phyloP scores from a whole-genome alignment of 2,797 vertebrate species.

The Paramormyrops hopkinsi region DNA sequence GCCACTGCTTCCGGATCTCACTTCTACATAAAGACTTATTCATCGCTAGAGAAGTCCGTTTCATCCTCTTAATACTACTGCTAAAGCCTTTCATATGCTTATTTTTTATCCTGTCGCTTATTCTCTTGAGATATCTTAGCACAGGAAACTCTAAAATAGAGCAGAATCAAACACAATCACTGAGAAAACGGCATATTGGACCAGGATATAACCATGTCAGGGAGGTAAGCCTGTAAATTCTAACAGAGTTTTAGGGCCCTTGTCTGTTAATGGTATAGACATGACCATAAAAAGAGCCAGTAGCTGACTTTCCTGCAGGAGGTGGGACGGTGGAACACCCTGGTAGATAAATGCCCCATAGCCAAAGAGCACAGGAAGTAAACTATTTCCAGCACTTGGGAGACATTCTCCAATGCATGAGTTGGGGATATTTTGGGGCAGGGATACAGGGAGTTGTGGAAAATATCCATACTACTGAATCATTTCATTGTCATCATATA shows the following conservation, averaged over 20 bases:
- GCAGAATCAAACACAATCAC: not conserved
- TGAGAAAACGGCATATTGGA: not conserved
- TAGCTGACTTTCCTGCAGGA: constrained; percentile 2
- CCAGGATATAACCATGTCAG: not conserved
- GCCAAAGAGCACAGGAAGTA: not conserved
- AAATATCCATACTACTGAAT: not conserved
- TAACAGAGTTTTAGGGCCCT: constrained; percentile 4
- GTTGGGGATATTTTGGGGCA: not conserved
- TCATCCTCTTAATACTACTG: not conserved
- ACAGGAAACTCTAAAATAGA: not conserved
- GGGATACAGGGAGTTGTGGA: not conserved
- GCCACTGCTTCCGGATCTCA: not conserved
- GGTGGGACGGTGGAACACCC: not conserved
- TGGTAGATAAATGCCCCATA: constrained; percentile 8
- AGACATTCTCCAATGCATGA: not conserved
- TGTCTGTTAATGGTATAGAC: constrained; percentile 8
- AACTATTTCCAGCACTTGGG: constrained; percentile 11
- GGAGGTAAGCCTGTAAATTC: not conserved
- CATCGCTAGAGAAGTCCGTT: not conserved
- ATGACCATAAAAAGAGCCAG: not conserved
- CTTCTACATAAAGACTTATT: not conserved
- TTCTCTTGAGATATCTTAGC: not conserved
- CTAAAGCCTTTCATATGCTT: not conserved
- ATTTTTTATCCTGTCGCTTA: not conserved
- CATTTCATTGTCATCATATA: not conserved